These are phyloP conservation scores for Brachystomella parvula DNA, from an alignment of 1,140 invertebrate genomes.

Conservation along the genomic window DNA sequence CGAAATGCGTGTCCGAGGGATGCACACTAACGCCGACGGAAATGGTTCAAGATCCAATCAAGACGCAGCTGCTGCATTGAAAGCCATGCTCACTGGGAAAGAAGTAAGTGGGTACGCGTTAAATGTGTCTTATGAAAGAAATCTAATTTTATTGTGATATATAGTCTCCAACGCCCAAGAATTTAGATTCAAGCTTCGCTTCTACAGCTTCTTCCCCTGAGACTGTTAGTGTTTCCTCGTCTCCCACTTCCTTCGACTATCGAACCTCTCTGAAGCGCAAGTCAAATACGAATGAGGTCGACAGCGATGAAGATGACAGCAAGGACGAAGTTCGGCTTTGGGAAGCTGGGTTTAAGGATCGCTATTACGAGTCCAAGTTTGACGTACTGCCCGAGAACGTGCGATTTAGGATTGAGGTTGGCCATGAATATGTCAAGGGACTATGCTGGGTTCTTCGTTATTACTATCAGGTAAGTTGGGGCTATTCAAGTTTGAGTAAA, in stretches of 20 bases:
- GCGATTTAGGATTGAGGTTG: slow-evolving; percentile 82
- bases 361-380: slow-evolving; percentile 97
- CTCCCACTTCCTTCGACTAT: background rate
- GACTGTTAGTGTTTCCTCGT: slow-evolving; percentile 6
- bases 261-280: background rate
- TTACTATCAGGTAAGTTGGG: slow-evolving; percentile 75
- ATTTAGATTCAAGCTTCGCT: slow-evolving; percentile 6
- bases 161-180: slow-evolving; percentile 12
- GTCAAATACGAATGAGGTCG: slow-evolving; percentile 46
- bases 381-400: slow-evolving; percentile 71
- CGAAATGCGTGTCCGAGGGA: slow-evolving; percentile 42
- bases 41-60: slow-evolving; percentile 32
- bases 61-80: slow-evolving; percentile 40
- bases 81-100: slow-evolving; percentile 39
- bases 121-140: background rate
- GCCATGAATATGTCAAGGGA: slow-evolving; percentile 86
- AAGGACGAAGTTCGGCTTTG: slow-evolving; percentile 91
- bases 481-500: background rate
- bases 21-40: slow-evolving; percentile 30
- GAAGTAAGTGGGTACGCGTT: slow-evolving; percentile 12
- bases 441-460: slow-evolving; percentile 97
- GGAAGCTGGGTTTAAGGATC: slow-evolving; percentile 96
- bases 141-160: background rate
- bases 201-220: slow-evolving; percentile 9
- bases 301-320: slow-evolving; percentile 57